Percentiles rank a stretch among this genome's conserved stretches.
phyloP scores from a whole-genome alignment of 2,113 vertebrate species.

The Barnardius zonarius region DNA sequence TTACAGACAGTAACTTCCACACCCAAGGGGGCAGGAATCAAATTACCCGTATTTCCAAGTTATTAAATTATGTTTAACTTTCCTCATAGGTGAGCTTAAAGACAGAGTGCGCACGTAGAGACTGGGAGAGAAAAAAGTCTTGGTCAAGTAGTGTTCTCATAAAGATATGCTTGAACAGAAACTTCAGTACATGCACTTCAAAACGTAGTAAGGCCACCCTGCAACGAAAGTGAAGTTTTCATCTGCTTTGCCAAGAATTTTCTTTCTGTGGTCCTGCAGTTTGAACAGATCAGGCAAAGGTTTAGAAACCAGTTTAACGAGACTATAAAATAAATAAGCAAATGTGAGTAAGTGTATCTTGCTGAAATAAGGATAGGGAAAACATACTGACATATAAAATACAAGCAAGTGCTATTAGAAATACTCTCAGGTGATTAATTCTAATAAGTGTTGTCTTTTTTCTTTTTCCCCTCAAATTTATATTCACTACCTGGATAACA shows the following conservation, averaged over 20 bases:
- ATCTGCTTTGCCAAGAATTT: neutral
- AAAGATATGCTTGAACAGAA: conserved; percentile 44
- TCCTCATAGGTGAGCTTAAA: neutral
- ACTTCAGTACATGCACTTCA: neutral
- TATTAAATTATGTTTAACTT: neutral
- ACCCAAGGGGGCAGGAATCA: conserved; percentile 5
- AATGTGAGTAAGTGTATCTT: neutral
- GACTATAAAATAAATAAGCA: neutral
- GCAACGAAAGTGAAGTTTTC: neutral
- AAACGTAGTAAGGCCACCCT: neutral
- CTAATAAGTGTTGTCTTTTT: neutral
- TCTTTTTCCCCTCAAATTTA: neutral
- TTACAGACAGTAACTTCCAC: neutral
- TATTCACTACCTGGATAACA: neutral
- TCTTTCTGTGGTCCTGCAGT: conserved; percentile 18
- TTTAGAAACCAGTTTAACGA: conserved; percentile 61
- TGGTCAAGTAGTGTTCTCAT: neutral
- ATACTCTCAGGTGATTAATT: fast-evolving
- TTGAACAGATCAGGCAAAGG: conserved; percentile 1
- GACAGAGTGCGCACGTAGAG: neutral
- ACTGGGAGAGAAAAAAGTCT: neutral
- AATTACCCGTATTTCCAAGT: neutral
- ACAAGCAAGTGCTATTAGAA: neutral
- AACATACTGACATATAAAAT: neutral
- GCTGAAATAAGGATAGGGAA: neutral